A percentile compares a stretch with the other conserved stretches of the same genome.
Conservation (phyloP, 37 sponge, comb jelly and placozoan genomes). For the Ephydatia muelleri region DNA sequence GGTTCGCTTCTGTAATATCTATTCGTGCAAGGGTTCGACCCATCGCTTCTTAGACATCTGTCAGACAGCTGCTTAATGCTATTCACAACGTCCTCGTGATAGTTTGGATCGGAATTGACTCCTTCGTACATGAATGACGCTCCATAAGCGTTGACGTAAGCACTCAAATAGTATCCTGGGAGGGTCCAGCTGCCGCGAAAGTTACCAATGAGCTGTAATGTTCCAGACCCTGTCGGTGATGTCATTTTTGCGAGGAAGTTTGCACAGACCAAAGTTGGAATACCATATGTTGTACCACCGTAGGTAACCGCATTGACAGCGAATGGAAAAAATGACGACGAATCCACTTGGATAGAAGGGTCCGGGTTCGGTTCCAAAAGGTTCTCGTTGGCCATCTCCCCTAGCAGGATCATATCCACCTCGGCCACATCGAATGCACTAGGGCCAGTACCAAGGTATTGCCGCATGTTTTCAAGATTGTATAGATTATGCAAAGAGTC, state of each 20-base stretch:
- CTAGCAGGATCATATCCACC: slow-evolving; percentile 22
- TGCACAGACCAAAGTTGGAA: slow-evolving; percentile 32
- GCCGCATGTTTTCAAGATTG: background rate
- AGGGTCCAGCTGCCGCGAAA: slow-evolving; percentile 28
- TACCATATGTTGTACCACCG: slow-evolving; percentile 3
- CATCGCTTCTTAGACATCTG: background rate
- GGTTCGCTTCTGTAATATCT: slow-evolving; percentile 1
- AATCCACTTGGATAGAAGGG: background rate
- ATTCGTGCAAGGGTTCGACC: slow-evolving; percentile 14
- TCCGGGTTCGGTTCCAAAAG: slow-evolving; percentile 17
- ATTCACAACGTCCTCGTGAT: background rate
- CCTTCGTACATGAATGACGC: too few relatives aligned
- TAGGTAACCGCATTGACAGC: slow-evolving; percentile 16
- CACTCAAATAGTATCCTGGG: slow-evolving; percentile 21
- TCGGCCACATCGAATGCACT: slow-evolving; percentile 23
- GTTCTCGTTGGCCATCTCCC: slow-evolving; percentile 3
- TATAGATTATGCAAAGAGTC: background rate
- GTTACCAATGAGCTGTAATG: background rate
- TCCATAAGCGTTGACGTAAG: slow-evolving; percentile 22
- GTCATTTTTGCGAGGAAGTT: slow-evolving; percentile 21
- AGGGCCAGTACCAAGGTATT: slow-evolving; percentile 10
- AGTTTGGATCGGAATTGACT: background rate
- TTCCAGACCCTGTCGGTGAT: background rate
- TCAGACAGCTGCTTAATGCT: slow-evolving; percentile 20
- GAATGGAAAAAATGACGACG: background rate